phyloP scores from a whole-genome alignment of 23 tunicate genomes.

The Pegea sp. region DNA sequence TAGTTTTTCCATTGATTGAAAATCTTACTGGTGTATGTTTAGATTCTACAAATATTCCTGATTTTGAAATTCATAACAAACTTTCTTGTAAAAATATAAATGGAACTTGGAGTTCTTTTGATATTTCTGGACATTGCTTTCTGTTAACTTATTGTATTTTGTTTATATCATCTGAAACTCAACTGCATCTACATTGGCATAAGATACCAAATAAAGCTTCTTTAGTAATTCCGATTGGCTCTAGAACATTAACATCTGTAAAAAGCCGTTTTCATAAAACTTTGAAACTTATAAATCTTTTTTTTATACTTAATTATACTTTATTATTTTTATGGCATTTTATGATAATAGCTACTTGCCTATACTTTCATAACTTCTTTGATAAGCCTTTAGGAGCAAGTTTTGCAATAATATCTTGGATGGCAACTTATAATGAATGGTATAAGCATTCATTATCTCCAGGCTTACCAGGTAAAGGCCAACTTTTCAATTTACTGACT shows the following conservation, averaged over 20 bases:
- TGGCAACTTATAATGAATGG: slow-evolving; percentile 40
- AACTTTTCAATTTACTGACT: slow-evolving; percentile 1
- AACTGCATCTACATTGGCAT: slow-evolving; percentile 23
- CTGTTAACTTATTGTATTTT: slow-evolving; percentile 18
- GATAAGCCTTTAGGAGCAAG: slow-evolving; percentile 37
- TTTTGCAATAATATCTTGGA: slow-evolving; percentile 49
- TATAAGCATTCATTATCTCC: slow-evolving; percentile 20
- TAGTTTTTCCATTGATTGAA: slow-evolving; percentile 42
- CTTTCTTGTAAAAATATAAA: slow-evolving; percentile 15
- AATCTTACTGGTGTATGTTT: slow-evolving; percentile 42
- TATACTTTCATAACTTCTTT: slow-evolving; percentile 52
- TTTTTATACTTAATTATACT: slow-evolving; percentile 25
- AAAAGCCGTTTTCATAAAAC: slow-evolving; percentile 15
- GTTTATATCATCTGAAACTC: slow-evolving; percentile 49
- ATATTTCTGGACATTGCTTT: slow-evolving; percentile 80
- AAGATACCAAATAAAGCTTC: slow-evolving; percentile 16
- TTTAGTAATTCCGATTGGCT: slow-evolving; percentile 5
- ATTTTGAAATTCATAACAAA: slow-evolving; percentile 13
- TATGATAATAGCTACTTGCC: slow-evolving; percentile 31
- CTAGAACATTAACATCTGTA: slow-evolving; percentile 14
- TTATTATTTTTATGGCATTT: slow-evolving; percentile 26
- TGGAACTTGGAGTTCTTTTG: slow-evolving; percentile 43
- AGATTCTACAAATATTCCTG: slow-evolving; percentile 3
- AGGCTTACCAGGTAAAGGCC: slow-evolving; percentile 30
- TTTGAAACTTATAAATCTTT: slow-evolving; percentile 1